Percentiles rank a stretch among this genome's conserved stretches.
Evolutionary conservation across 2,113 vertebrate species (phyloP).

Genomic region (Dascyllus trimaculatus): DNA sequence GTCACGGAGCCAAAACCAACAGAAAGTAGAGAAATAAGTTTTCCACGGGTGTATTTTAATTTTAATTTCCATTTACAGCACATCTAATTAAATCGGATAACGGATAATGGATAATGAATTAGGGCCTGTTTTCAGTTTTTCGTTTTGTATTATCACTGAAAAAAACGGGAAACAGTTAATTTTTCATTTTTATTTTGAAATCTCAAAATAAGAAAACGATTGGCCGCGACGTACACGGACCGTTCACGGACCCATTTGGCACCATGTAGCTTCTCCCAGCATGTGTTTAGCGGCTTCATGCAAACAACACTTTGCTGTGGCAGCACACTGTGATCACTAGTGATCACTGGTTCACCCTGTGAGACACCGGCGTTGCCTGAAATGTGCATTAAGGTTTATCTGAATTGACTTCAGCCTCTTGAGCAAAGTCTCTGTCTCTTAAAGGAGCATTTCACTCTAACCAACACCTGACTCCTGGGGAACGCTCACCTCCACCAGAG

Average conservation of each 20-base stretch:
- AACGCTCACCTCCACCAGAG: constrained; percentile 22
- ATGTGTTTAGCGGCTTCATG: constrained; percentile 62
- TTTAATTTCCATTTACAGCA: too few relatives aligned
- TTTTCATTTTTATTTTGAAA: too few relatives aligned
- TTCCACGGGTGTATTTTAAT: too few relatives aligned
- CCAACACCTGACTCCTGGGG: neutral
- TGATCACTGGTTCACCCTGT: constrained; percentile 56
- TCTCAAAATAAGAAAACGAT: too few relatives aligned
- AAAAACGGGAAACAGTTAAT: too few relatives aligned
- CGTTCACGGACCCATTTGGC: neutral
- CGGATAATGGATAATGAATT: too few relatives aligned
- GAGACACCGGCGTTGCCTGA: constrained; percentile 31
- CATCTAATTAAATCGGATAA: too few relatives aligned
- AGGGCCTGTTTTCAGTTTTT: too few relatives aligned
- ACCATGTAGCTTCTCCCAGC: neutral
- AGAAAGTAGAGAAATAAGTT: too few relatives aligned
- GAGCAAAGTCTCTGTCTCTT: constrained; percentile 36
- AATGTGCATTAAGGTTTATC: constrained; percentile 6
- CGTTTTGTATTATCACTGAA: too few relatives aligned
- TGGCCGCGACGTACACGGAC: too few relatives aligned
- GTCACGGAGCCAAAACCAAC: too few relatives aligned
- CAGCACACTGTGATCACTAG: constrained; percentile 51
- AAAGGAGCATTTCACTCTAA: constrained; percentile 19
- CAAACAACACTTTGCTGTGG: constrained; percentile 24
- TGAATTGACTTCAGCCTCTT: neutral